These are phyloP conservation scores for Oryzias celebensis DNA, from an alignment of 2,113 vertebrate genomes.

Conservation along the genomic window DNA sequence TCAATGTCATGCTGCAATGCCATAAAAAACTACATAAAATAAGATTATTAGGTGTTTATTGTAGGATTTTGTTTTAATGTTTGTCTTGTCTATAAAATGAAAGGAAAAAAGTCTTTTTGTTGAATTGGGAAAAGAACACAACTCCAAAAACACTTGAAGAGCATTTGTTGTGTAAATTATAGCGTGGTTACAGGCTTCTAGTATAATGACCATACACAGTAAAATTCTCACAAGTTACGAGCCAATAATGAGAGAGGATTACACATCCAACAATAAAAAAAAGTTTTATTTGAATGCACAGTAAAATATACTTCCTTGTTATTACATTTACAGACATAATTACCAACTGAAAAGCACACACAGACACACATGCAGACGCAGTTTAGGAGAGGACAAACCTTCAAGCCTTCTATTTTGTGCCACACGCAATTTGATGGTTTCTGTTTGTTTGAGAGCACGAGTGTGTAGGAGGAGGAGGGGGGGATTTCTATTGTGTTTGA, in stretches of 20 bases:
- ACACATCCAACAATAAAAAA: constrained; percentile 13
- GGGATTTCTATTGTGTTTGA: constrained; percentile 50
- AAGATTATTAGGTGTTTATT: too few species aligned
- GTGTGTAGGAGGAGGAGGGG: constrained; percentile 7
- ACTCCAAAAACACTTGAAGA: constrained; percentile 18
- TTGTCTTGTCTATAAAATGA: too few species aligned
- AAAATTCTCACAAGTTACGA: constrained; percentile 17
- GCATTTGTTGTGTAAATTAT: constrained; percentile 22
- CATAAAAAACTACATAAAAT: too few species aligned
- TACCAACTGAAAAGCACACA: constrained; percentile 9
- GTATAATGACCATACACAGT: constrained; percentile 21
- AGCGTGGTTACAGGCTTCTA: constrained; percentile 10
- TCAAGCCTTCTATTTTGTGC: constrained; percentile 29
- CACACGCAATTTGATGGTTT: constrained; percentile 13
- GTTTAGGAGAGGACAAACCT: constrained; percentile 38
- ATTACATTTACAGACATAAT: background rate
- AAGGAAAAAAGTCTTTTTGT: too few species aligned
- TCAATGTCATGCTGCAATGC: too few species aligned
- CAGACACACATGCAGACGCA: constrained; percentile 13
- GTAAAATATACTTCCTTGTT: constrained; percentile 1
- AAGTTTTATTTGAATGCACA: constrained; percentile 2
- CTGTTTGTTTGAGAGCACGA: constrained; percentile 9
- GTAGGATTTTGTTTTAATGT: too few species aligned
- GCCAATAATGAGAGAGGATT: constrained; percentile 3
- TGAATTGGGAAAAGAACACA: constrained; percentile 1